Percentiles rank a stretch among this genome's conserved stretches.
Evolutionary conservation across 2,797 vertebrate genomes (phyloP).

Genomic region (Lagodon rhomboides): DNA sequence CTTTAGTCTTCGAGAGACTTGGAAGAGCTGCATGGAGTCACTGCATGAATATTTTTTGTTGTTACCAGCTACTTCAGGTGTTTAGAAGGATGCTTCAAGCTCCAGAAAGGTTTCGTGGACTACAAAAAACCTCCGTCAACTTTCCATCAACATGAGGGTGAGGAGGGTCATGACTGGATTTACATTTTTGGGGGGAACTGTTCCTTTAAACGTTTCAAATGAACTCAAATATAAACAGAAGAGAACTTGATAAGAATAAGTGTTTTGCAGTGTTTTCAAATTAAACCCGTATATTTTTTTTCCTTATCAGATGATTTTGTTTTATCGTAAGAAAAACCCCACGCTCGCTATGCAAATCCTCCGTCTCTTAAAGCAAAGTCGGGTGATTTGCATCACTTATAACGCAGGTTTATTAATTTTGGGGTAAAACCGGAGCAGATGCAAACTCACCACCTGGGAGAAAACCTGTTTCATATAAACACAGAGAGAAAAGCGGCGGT

Average conservation of each 20-base stretch:
- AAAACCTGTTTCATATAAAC: slow-evolving; percentile 19
- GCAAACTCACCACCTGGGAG: not conserved
- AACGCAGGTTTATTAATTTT: not conserved
- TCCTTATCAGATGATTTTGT: slow-evolving; percentile 27
- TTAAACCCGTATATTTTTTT: not conserved
- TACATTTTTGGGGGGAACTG: no score
- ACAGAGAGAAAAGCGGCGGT: not conserved
- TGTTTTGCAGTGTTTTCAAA: not conserved
- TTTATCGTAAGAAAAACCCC: not conserved
- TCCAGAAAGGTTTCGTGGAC: no score
- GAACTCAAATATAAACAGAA: no score
- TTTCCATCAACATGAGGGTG: no score
- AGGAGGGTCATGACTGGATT: no score
- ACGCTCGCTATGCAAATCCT: slow-evolving; percentile 38
- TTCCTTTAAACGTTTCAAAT: no score
- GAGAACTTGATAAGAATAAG: not conserved
- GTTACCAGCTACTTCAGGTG: no score
- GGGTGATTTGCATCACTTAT: slow-evolving; percentile 26
- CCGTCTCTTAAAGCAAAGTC: not conserved
- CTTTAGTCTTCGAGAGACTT: no score
- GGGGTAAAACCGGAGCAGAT: not conserved
- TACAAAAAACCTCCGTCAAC: no score
- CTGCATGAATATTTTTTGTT: no score
- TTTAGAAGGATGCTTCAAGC: no score
- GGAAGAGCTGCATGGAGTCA: no score